These are phyloP conservation scores for Nilaparvata lugens DNA, from an alignment of 1,140 invertebrate genomes.

Conservation along the genomic window DNA sequence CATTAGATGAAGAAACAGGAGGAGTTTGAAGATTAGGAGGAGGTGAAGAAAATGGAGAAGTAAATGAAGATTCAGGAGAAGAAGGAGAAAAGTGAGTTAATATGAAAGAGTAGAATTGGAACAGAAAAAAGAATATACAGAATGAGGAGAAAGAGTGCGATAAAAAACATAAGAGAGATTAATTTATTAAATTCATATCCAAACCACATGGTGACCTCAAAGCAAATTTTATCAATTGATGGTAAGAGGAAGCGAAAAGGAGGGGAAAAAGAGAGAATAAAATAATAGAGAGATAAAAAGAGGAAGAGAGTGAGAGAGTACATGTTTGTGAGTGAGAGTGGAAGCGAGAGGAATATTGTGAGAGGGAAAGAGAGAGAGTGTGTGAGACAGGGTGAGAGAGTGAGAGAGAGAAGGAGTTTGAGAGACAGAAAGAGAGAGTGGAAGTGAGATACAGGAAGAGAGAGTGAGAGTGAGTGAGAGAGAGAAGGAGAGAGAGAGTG, in stretches of 20 bases:
- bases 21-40: background rate
- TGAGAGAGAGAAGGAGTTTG: conserved; percentile 11
- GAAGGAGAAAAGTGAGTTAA: background rate
- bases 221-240: no score
- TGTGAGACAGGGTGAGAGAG: conserved; percentile 13
- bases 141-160: no score
- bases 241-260: no score
- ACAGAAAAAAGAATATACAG: background rate
- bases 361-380: conserved; percentile 13
- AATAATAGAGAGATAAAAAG: conserved; percentile 12
- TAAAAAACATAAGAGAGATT: no score
- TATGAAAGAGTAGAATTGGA: background rate
- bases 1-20: background rate
- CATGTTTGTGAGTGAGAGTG: conserved; percentile 7
- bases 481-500: conserved; percentile 14
- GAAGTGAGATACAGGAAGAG: conserved; percentile 10
- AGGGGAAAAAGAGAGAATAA: no score
- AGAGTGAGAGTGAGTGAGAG: conserved; percentile 13
- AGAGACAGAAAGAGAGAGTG: conserved; percentile 14
- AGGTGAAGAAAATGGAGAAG: background rate
- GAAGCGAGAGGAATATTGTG: conserved; percentile 10
- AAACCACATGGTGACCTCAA: no score
- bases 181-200: no score
- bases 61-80: background rate
- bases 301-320: conserved; percentile 11